Percentiles rank a stretch among this genome's conserved stretches.
Evolutionary conservation across 2,113 vertebrate species (phyloP).

Genomic region (Bufo gargarizans): DNA sequence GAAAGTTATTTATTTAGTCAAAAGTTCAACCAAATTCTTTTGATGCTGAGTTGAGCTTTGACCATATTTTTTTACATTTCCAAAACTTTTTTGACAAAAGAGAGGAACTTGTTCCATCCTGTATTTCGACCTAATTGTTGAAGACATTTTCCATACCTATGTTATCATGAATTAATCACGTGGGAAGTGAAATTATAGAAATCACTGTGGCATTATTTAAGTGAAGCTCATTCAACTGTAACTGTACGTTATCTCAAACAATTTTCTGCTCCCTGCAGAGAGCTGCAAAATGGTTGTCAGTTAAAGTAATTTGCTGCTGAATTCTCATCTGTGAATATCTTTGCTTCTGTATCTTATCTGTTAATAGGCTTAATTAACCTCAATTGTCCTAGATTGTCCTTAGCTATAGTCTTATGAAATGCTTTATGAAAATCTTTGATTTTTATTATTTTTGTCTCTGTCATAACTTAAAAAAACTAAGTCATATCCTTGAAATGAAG

Average conservation of each 20-base stretch:
- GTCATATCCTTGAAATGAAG: background rate
- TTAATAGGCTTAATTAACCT: conserved; percentile 59
- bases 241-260: conserved; percentile 53
- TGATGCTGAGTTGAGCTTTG: background rate
- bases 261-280: conserved; percentile 57
- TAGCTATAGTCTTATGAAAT: conserved; percentile 40
- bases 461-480: background rate
- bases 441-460: background rate
- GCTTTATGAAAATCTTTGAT: conserved; percentile 32
- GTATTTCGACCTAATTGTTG: background rate
- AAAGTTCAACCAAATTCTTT: background rate
- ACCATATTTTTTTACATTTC: background rate
- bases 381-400: conserved; percentile 58
- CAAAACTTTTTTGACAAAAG: background rate
- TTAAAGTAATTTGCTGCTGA: conserved; percentile 56
- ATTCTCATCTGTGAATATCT: conserved; percentile 56
- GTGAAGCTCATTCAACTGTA: conserved; percentile 55
- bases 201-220: conserved; percentile 57
- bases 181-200: conserved; percentile 55
- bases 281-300: conserved; percentile 53
- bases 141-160: conserved; percentile 39
- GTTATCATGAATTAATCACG: conserved; percentile 46
- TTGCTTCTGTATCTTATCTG: conserved; percentile 55
- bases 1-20: background rate
- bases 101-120: background rate